Evolutionary conservation across 2,797 vertebrate species (phyloP), one percentile per base, ranked within the genome.

Genomic region (Leptatherina wallacei): DNA sequence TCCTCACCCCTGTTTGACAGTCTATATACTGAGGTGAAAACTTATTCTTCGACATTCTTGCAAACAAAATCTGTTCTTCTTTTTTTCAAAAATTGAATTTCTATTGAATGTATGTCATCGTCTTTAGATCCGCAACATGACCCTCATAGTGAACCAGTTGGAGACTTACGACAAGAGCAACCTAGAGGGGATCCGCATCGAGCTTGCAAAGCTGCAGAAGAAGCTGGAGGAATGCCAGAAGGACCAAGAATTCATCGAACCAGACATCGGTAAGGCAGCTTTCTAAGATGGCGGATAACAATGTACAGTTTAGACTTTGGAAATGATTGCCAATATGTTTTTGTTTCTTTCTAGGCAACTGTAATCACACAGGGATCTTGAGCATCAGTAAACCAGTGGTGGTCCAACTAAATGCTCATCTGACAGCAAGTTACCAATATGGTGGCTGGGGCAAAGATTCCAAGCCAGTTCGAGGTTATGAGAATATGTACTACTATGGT

Each of bases 111-210:
- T 47, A n/a, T 52, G 20, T 49, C 16, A 73, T 80, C 74, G 38
- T 67, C 63, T 61, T 27, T 81, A 97, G 97, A 97, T 98, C 83
- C 95, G 44, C 80, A 97, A 97, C 81, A 95, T 94, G 92, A 93
- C 85, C 5, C 68, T 86, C 33, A 89, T 91, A 35, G 92, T 93
- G 56, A 85, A 94, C 67, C 91, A 91, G 69, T 74, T 94, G 79
- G 94, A 94, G 80, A 85, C 68, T 20, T 94, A 84, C 0, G 94
- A 94, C 76, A 84, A 85, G 73, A 93, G 82, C 80, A 94, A 94
- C 81, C 83, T 95, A 78, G 73, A 89, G 0, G 64, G 93, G 74
- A 92, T 94, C 73, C 89, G 91, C 57, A 56, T 89, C 36, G 89
- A 94, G 83, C 93, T 94, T 4, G 72, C 73, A 60, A 94, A 93